Conservation (phyloP, 2,888 invertebrate species). For the Megastigmus dorsalis region DNA sequence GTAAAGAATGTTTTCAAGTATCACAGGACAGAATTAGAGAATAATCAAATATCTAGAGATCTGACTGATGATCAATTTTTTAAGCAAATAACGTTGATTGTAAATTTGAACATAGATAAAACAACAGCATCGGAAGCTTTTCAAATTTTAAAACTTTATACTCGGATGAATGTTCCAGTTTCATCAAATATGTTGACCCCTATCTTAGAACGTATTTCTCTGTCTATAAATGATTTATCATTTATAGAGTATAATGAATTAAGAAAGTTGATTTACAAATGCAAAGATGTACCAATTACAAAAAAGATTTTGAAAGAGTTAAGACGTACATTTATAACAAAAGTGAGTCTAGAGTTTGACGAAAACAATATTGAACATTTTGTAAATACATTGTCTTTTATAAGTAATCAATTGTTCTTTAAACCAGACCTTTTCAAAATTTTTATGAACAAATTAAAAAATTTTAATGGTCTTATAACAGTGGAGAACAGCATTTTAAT, state of each 20-base stretch:
- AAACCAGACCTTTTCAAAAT: not conserved
- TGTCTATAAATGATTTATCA: not conserved
- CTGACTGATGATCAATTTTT: too few species aligned
- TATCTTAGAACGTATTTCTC: not conserved
- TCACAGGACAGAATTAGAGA: too few species aligned
- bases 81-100: not conserved
- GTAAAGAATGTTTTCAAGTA: too few species aligned
- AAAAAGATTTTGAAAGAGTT: too few species aligned
- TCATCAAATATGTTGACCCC: not conserved
- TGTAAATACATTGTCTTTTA: slow-evolving; percentile 4
- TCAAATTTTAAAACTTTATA: not conserved
- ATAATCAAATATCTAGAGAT: too few species aligned
- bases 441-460: not conserved
- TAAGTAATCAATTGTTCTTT: not conserved
- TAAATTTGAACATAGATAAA: slow-evolving; percentile 6
- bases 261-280: too few species aligned
- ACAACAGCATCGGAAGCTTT: not conserved
- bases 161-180: not conserved
- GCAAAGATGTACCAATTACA: too few species aligned
- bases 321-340: slow-evolving; percentile 19
- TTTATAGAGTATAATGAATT: slow-evolving; percentile 1
- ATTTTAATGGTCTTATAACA: slow-evolving; percentile 16
- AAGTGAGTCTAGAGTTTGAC: slow-evolving; percentile 12
- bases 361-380: slow-evolving; percentile 20
- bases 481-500: not conserved